Conservation (phyloP, 2,888 invertebrate species). For the Xiphydria camelus region DNA sequence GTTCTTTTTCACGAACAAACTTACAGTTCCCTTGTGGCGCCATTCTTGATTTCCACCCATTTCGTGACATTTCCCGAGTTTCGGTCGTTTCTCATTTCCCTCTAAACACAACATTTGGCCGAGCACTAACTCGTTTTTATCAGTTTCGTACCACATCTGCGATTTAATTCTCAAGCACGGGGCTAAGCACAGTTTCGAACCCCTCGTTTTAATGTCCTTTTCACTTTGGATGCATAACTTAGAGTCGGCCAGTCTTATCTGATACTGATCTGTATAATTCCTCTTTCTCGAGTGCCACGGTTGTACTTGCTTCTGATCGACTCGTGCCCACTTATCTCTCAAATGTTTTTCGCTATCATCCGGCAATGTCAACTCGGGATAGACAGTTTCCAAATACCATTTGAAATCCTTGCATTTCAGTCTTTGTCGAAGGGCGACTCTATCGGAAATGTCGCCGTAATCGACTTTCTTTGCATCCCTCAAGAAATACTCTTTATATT, state of each 20-base stretch:
- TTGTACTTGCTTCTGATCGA: constrained; percentile 70
- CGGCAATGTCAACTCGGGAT: constrained; percentile 76
- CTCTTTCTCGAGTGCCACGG: constrained; percentile 84
- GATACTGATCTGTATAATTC: constrained; percentile 73
- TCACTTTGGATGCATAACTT: constrained; percentile 79
- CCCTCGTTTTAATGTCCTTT: constrained; percentile 76
- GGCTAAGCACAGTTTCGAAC: constrained; percentile 69
- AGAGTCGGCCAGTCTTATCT: constrained; percentile 74
- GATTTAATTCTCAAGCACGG: constrained; percentile 71
- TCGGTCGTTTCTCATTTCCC: constrained; percentile 67
- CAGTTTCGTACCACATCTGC: constrained; percentile 87
- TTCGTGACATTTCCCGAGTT: constrained; percentile 89
- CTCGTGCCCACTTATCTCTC: constrained; percentile 65
- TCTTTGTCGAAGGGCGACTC: constrained; percentile 71
- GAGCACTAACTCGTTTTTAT: constrained; percentile 79
- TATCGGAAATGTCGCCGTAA: constrained; percentile 80
- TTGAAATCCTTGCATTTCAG: constrained; percentile 80
- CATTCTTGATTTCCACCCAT: constrained; percentile 91
- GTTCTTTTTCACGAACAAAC: too few relatives aligned
- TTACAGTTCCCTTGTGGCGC: constrained; percentile 77
- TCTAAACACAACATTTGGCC: constrained; percentile 86
- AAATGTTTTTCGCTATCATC: constrained; percentile 63
- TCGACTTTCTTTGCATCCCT: constrained; percentile 66
- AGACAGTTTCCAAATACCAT: constrained; percentile 86
- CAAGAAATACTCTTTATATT: constrained; percentile 84